These are phyloP conservation scores for Drosophila neonasuta DNA, from an alignment of 2,888 invertebrate genomes.

Conservation along the genomic window DNA sequence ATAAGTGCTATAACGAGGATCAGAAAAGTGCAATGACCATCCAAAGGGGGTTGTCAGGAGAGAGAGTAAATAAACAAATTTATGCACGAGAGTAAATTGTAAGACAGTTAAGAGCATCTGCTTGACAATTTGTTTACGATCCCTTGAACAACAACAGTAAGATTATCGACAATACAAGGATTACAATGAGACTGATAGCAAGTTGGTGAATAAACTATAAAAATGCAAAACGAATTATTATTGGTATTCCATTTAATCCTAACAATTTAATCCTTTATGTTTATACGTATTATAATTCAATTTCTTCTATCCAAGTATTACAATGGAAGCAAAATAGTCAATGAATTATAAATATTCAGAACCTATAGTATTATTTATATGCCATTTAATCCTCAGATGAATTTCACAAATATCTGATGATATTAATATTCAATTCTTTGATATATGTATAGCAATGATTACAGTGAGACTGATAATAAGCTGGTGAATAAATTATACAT, in stretches of 20 bases:
- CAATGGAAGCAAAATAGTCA: too few species aligned
- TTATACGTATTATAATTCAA: too few species aligned
- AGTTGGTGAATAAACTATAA: background rate
- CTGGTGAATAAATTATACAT: background rate
- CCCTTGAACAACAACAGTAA: background rate
- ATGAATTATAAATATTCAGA: background rate
- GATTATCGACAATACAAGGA: background rate
- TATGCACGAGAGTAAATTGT: conserved; percentile 11
- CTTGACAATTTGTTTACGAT: background rate
- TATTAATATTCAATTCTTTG: too few species aligned
- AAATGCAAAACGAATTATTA: background rate
- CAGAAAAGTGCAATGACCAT: background rate
- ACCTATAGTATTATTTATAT: too few species aligned
- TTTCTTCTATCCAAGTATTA: background rate
- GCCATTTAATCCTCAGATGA: background rate
- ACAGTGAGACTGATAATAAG: too few species aligned
- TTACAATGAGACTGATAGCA: too few species aligned
- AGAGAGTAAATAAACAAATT: conserved; percentile 23
- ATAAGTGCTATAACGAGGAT: conserved; percentile 34
- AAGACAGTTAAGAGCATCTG: conserved; percentile 28
- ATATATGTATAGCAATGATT: background rate
- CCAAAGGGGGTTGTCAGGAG: conserved; percentile 32
- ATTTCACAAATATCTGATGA: too few species aligned
- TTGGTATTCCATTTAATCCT: too few species aligned
- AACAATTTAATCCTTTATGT: too few species aligned